These are phyloP conservation scores for Poecilia gillii DNA, from an alignment of 2,797 vertebrate genomes.

Conservation along the genomic window DNA sequence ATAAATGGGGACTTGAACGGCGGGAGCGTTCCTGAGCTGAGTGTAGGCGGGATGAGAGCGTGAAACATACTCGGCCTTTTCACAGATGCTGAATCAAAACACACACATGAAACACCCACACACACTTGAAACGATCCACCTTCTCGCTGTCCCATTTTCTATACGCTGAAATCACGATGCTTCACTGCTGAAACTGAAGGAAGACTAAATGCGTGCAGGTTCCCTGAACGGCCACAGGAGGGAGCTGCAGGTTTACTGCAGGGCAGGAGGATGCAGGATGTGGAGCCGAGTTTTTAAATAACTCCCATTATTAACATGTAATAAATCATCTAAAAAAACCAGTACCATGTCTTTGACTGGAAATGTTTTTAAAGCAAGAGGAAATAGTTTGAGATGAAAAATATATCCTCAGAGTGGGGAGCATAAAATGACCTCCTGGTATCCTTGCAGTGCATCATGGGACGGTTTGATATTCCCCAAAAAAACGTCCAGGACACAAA, in stretches of 20 bases:
- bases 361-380: not conserved
- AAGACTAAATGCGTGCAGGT: not conserved
- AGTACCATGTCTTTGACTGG: too few relatives aligned
- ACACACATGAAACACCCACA: constrained; percentile 7
- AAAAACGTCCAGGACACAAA: not conserved
- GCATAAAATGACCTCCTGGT: not conserved
- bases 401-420: not conserved
- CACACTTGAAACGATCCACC: constrained; percentile 22
- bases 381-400: not conserved
- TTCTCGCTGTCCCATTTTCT: constrained; percentile 15
- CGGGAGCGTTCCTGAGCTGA: not conserved
- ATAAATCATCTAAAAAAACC: not conserved
- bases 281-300: not conserved
- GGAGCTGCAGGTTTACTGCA: constrained; percentile 11
- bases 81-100: not conserved
- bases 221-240: not conserved
- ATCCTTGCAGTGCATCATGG: not conserved
- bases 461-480: too few relatives aligned
- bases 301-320: not conserved
- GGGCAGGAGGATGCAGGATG: not conserved
- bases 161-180: constrained; percentile 2
- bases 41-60: constrained; percentile 16
- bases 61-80: constrained; percentile 23
- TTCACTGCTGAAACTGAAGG: constrained; percentile 7
- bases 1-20: constrained; percentile 1